Base-by-base conservation (phyloP, 2,113 vertebrate genomes). In the Vulpes lagopus region DNA sequence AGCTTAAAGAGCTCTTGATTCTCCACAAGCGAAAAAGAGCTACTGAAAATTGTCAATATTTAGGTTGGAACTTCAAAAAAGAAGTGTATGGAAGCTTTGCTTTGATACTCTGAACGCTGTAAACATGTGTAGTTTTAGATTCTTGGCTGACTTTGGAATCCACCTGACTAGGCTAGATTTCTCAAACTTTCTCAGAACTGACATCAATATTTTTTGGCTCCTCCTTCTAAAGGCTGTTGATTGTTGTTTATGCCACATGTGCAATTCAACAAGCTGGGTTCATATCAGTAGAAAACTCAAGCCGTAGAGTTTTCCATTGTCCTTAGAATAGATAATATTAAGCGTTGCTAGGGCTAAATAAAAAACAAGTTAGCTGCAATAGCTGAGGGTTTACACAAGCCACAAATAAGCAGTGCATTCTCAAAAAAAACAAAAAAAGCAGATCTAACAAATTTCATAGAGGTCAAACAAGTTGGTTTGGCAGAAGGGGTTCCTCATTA, bases 101-200 rank as follows among this genome's bases (percentile, higher is more conserved):
- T 88, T 88, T 85, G 64, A 55, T 90, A 60, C 15, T 53, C 3
- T 43, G 38, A 64, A 38, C 8, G 1, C 59, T 53, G 15, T 0
- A 2, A 57, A 57, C 32, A 22, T 0, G 30, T 10, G 9, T 9
- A 14, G 43, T 76, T 92, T 82, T 32, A 80, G 69, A 81, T 81
- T 94, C 30, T 60, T 84, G 78, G 35, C 43, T 30, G 83, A 69
- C 65, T 84, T 64, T 89, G 71, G 91, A 88, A 92, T 73, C 57
- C 1, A 91, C 53, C 25, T 67, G 16, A 67, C 2, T 16, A 43
- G 76, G 3, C n/a, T 83, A 67, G 55, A 30, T 65, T 30, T 55
- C 76, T 71, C 20, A 57, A 57, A 49, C 38, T 67, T 49, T 84
- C 91, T 91, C 8, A 55, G 69, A 55, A 60, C 11, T 10, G 43